These are phyloP conservation scores for Myiozetetes cayanensis DNA, from an alignment of 2,113 vertebrate species.

Conservation along the genomic window DNA sequence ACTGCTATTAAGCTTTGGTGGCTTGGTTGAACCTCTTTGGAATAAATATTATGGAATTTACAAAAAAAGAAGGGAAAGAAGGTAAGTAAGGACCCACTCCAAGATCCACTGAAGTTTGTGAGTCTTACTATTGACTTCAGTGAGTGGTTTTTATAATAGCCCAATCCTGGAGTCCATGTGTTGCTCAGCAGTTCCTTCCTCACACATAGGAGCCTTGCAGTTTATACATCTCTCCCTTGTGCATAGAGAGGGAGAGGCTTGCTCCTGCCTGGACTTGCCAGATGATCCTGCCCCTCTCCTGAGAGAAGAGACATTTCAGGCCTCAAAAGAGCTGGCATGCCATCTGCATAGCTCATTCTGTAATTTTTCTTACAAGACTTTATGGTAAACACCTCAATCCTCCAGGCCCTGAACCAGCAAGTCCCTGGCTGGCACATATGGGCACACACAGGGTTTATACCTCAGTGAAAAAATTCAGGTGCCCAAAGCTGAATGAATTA, in stretches of 20 bases:
- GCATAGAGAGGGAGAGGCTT: accelerated
- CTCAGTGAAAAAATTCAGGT: not conserved
- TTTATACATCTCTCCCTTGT: not conserved
- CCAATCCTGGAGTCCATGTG: accelerated
- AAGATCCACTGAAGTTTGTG: not conserved
- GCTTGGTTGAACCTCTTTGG: not conserved
- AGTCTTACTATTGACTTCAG: not conserved
- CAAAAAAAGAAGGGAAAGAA: not conserved
- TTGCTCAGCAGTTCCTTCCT: not conserved
- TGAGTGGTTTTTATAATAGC: not conserved
- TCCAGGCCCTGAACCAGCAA: not conserved
- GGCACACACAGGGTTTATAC: accelerated
- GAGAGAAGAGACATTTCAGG: not conserved
- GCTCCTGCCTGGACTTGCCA: not conserved
- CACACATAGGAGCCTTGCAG: not conserved
- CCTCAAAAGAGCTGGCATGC: not conserved
- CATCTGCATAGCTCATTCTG: accelerated
- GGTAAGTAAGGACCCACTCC: not conserved
- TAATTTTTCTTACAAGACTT: not conserved
- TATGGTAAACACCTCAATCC: not conserved
- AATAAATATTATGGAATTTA: not conserved
- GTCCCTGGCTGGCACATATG: accelerated
- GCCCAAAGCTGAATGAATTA: not conserved
- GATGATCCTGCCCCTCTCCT: not conserved
- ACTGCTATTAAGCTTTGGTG: not conserved